Conservation (phyloP, 2,797 vertebrate genomes). For the Pseudomugil tenellus region DNA sequence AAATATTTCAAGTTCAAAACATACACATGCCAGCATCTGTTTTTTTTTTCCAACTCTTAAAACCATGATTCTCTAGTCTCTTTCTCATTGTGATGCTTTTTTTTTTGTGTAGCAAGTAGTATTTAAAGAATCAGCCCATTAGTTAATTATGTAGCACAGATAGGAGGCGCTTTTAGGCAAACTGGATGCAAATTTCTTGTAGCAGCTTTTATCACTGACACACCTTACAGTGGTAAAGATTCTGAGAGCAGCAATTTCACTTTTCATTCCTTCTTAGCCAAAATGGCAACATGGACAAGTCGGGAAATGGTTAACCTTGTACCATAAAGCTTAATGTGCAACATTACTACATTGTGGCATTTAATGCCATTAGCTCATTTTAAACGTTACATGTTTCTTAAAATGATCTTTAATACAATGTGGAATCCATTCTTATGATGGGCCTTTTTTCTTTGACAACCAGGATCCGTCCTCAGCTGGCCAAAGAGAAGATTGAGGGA, state of each 20-base stretch:
- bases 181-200: background rate
- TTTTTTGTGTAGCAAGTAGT: too few species aligned
- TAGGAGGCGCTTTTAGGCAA: background rate
- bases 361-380: background rate
- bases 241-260: background rate
- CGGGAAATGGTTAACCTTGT: background rate
- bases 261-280: background rate
- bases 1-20: background rate
- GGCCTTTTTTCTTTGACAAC: constrained; percentile 2
- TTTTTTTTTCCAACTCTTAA: background rate
- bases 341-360: background rate
- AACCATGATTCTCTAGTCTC: background rate
- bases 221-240: background rate
- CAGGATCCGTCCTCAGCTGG: constrained; percentile 96
- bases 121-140: background rate
- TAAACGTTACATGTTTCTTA: background rate
- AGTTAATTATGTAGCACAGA: background rate
- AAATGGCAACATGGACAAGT: background rate
- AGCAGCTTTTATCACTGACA: background rate
- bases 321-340: background rate
- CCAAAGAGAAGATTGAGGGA: constrained; percentile 96
- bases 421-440: background rate
- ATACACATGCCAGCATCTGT: background rate
- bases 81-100: background rate
- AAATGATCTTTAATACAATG: background rate